Evolutionary conservation across 2,888 invertebrate genomes (phyloP).

Genomic region (Mayetiola destructor): DNA sequence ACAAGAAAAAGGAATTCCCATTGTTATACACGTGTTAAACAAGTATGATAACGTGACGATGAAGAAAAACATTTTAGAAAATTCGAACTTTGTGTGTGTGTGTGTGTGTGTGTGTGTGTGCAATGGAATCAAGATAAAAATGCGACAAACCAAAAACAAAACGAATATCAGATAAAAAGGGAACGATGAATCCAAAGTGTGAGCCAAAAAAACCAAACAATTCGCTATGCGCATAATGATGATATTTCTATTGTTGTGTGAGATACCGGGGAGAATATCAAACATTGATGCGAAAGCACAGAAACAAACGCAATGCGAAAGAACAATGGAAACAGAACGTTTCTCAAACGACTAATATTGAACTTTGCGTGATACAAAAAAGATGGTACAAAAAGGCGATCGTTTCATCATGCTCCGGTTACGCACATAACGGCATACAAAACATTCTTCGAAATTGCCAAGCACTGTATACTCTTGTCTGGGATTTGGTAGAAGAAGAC

Average conservation of each 20-base stretch:
- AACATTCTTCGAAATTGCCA: no score
- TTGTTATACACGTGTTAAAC: no score
- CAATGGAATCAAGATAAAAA: not conserved
- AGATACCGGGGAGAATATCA: not conserved
- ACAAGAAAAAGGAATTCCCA: no score
- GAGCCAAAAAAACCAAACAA: not conserved
- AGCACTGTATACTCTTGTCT: no score
- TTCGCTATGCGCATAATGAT: slow-evolving; percentile 5
- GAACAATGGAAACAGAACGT: not conserved
- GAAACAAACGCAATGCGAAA: not conserved
- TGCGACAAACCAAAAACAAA: not conserved
- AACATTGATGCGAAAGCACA: not conserved
- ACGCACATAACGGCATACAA: no score
- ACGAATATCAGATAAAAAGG: slow-evolving; percentile 3
- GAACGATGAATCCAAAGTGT: no score
- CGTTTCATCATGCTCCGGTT: not conserved
- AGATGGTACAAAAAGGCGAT: not conserved
- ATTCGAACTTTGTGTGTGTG: no score
- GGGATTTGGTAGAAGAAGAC: not conserved
- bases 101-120: no score
- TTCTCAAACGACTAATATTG: slow-evolving; percentile 3
- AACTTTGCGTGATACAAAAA: no score
- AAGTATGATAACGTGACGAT: no score
- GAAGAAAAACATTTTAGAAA: no score
- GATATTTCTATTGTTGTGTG: not conserved